Evolutionary conservation across 2,113 vertebrate species (phyloP), one percentile per base, ranked within the genome.

Genomic region (Pitta sordida): DNA sequence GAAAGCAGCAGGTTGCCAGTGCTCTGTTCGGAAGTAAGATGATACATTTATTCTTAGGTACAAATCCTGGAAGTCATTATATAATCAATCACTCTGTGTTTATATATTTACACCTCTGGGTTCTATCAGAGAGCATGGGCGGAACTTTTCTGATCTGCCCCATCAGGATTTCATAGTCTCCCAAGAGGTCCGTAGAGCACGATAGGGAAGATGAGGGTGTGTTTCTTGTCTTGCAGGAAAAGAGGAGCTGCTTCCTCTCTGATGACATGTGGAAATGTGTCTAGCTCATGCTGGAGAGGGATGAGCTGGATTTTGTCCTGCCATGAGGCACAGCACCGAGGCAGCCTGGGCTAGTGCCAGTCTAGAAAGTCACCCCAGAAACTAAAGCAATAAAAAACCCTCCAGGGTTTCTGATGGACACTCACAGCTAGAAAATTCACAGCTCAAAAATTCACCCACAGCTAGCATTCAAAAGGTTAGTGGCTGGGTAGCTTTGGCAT

Each of bases 41-140:
- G 74, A 84, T 79, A 79, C 83, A 88, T 92, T 95, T 96, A 93
- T 94, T 92, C 91, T 91, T 92, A 85, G 91, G 37, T 84, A 82
- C 74, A 95, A 92, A 84, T 75, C 89, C 95, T 95, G 92, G 80
- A 90, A 93, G 88, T 86, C 80, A 93, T 80, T 74, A 41, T 86
- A 82, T 89, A 92, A 96, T 96, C 89, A 87, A 11, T 96, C 95
- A 91, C 65, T 82, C 89, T 60, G 6, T 0, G 53, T 96, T 96
- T 95, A 93, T 88, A 49, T 92, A 92, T 92, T 91, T 91, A 96
- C 78, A 84, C 86, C 86, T 95, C 96, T 96, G 95, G 56, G 83
- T 94, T 94, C 81, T 53, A 36, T 94, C 89, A 93, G 49, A 56
- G 48, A 80, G 13, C 58, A 29, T 17, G 32, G 75, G 85, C 93